Conservation (phyloP, 53 echinoderm and acorn worm species). For the Holothuria scabra region DNA sequence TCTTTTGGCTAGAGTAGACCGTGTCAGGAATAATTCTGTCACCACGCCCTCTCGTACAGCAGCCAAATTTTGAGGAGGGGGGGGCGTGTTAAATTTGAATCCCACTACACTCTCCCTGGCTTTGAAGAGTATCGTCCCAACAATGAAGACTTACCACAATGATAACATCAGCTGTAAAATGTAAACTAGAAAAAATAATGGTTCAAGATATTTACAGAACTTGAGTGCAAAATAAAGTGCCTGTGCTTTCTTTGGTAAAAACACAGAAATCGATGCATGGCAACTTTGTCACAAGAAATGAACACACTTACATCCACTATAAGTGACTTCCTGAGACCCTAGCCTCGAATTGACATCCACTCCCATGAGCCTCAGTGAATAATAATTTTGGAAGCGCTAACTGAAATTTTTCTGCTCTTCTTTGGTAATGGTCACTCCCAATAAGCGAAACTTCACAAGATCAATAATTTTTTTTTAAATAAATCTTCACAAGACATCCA, state of each 20-base stretch:
- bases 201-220: no score
- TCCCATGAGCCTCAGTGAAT: neutral
- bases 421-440: conserved; percentile 19
- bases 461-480: neutral
- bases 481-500: neutral
- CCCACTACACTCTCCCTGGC: neutral
- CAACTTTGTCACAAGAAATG: neutral
- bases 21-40: no score
- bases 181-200: neutral
- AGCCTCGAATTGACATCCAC: neutral
- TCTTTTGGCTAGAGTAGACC: no score
- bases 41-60: neutral
- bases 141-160: neutral
- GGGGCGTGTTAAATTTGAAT: no score
- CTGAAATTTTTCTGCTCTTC: neutral
- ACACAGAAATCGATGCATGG: neutral
- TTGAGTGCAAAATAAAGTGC: no score
- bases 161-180: neutral
- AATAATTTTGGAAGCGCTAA: neutral
- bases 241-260: no score
- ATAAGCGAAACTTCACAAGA: neutral
- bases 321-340: neutral
- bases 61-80: neutral
- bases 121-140: neutral
- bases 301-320: neutral